Conservation (phyloP, 1,140 invertebrate species). For the Orussus abietinus region DNA sequence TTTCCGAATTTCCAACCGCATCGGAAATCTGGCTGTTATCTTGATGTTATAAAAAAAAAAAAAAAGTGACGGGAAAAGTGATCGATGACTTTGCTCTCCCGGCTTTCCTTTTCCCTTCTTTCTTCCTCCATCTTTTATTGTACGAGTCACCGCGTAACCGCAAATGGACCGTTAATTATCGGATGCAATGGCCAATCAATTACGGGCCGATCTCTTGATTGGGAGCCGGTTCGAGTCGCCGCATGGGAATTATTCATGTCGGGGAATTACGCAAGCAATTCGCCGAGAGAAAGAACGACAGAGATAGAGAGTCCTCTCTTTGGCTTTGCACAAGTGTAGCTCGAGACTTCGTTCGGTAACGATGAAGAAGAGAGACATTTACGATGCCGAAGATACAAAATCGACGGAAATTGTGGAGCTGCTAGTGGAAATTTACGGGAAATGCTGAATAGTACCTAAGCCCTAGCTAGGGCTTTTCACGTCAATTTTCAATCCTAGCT, state of each 20-base stretch:
- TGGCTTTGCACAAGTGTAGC: not conserved
- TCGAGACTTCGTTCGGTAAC: not conserved
- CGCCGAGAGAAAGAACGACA: too few relatives aligned
- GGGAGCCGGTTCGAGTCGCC: not conserved
- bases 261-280: conserved; percentile 3
- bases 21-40: not conserved
- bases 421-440: conserved; percentile 3
- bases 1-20: conserved; percentile 1
- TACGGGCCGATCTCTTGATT: not conserved
- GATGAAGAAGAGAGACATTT: not conserved
- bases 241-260: conserved; percentile 6
- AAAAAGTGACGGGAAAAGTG: not conserved
- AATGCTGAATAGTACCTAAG: conserved; percentile 2
- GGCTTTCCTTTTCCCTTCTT: not conserved
- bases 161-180: not conserved
- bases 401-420: too few relatives aligned
- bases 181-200: conserved; percentile 1
- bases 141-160: too few relatives aligned
- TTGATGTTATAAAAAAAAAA: conserved; percentile 1
- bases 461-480: too few relatives aligned
- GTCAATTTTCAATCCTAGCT: too few relatives aligned
- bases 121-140: too few relatives aligned
- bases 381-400: not conserved
- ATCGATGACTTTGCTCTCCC: not conserved
- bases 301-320: too few relatives aligned